Evolutionary conservation across 2,113 vertebrate genomes (phyloP), one percentile per base, ranked within the genome.

Genomic region (Pluvialis apricaria): DNA sequence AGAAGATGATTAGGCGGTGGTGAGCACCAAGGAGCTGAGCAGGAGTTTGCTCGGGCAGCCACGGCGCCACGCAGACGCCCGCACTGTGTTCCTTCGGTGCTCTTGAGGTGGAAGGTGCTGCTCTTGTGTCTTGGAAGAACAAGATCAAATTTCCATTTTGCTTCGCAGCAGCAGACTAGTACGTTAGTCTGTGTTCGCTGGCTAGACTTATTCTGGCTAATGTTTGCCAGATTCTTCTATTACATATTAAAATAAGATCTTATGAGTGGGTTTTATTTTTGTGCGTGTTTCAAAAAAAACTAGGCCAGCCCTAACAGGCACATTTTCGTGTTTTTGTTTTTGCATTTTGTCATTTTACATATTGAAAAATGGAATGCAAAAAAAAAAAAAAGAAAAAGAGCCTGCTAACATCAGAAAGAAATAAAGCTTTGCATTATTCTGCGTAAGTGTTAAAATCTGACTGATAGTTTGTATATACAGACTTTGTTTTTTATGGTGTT

Each of bases 301-400:
- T 96, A 95, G 90, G 88, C 91, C 91, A 92, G 79, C 82, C 89
- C 77, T 96, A 96, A 95, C 91, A 92, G 93, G 93, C 94, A 88
- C 65, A 66, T 93, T 88, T 95, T 92, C 0, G 19, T 96, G 96
- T 96, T 95, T 97, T 95, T 96, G 94, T 93, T 96, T 92, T 96
- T 96, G 78, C 88, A 58, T 97, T 96, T 97, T 97, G 96, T 96
- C 95, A 97, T 97, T 92, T 96, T 96, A 93, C 92, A 54, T 96
- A 95, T 96, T 95, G 95, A 95, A 91, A 91, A 94, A 83, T 58
- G 55, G 78, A 90, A 96, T 82, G 94, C 69, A 94, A 77, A 79
- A 32, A 44, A 66, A 61, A 76, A 38, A 36, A 86, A 88, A 68
- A 70, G 92, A 90, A 68, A 69, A 90, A 68, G 66, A 80, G 60